phyloP scores from a whole-genome alignment of 2,113 vertebrate species.

The Callochromis pleurospilus region DNA sequence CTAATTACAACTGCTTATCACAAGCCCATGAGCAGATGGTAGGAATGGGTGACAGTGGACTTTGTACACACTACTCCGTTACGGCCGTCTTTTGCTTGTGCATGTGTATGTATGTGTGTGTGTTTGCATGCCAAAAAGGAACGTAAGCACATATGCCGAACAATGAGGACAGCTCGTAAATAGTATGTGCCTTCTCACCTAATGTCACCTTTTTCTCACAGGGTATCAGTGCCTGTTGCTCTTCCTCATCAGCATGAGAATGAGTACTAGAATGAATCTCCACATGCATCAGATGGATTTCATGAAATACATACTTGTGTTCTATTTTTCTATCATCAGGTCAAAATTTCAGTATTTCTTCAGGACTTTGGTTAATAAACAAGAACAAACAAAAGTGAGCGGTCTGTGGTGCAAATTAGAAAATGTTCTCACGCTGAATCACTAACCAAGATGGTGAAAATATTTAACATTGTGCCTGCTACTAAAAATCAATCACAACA shows the following conservation, averaged over 20 bases:
- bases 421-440: neutral
- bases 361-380: neutral
- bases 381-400: neutral
- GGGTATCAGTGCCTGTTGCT: neutral
- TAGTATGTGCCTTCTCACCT: neutral
- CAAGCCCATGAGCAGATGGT: constrained; percentile 48
- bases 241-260: neutral
- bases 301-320: neutral
- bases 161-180: neutral
- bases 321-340: neutral
- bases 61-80: constrained; percentile 1
- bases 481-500: neutral
- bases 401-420: neutral
- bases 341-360: neutral
- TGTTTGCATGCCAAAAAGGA: neutral
- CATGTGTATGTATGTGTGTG: neutral
- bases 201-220: neutral
- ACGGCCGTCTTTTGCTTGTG: neutral
- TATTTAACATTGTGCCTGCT: neutral
- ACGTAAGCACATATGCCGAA: neutral
- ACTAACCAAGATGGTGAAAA: neutral
- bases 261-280: neutral
- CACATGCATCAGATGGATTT: neutral
- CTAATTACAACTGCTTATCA: constrained; percentile 55
- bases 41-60: constrained; percentile 34